Percentiles rank a stretch among this genome's conserved stretches.
Evolutionary conservation across 2,888 invertebrate genomes (phyloP).

Genomic region (Xiphydria camelus): DNA sequence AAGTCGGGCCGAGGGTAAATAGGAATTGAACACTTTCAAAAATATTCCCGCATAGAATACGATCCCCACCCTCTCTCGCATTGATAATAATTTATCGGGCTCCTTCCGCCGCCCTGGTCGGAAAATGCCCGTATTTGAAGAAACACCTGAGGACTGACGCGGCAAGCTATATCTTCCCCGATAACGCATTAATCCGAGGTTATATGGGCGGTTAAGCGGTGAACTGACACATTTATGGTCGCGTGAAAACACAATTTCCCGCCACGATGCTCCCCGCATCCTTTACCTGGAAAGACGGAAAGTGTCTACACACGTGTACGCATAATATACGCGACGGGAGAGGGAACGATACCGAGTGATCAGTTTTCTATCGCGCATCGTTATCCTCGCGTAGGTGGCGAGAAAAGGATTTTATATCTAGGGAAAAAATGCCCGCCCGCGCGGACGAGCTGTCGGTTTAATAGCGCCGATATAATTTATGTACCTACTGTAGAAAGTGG

Average conservation of each 20-base stretch:
- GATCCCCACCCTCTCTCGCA: not conserved
- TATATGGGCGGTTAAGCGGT: constrained; percentile 27
- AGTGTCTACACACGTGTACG: too few species aligned
- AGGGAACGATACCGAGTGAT: too few species aligned
- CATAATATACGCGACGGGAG: too few species aligned
- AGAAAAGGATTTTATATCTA: too few species aligned
- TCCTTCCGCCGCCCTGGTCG: not conserved
- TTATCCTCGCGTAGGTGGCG: too few species aligned
- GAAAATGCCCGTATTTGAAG: constrained; percentile 9
- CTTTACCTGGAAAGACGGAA: constrained; percentile 10
- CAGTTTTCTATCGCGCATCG: too few species aligned
- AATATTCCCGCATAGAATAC: not conserved
- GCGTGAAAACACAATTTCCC: constrained; percentile 29
- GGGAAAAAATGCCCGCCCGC: too few species aligned
- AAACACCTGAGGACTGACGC: constrained; percentile 24
- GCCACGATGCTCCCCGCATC: constrained; percentile 21
- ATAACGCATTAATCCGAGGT: constrained; percentile 29
- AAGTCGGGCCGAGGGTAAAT: too few species aligned
- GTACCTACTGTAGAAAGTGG: too few species aligned
- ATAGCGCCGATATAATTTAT: too few species aligned
- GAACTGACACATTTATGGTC: constrained; percentile 30
- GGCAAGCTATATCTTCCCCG: constrained; percentile 9
- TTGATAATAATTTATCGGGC: not conserved
- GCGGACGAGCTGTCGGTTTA: too few species aligned
- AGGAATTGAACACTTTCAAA: too few species aligned